Percentiles rank a stretch among this genome's conserved stretches.
Conservation (phyloP, 2,888 invertebrate species). For the Phyllotreta cruciferae region DNA sequence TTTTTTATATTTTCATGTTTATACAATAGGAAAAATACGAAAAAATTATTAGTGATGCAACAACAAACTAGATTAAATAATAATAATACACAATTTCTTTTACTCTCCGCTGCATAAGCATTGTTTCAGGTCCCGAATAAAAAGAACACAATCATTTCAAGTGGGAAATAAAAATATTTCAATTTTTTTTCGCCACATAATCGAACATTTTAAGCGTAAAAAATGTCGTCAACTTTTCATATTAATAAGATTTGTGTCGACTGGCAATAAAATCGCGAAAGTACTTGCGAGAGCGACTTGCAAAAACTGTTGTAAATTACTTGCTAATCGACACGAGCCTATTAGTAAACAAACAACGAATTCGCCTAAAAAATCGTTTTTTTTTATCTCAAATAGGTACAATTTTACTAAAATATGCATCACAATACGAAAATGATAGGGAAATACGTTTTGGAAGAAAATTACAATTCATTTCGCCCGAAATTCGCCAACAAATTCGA, state of each 20-base stretch:
- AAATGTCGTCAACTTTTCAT: slow-evolving; percentile 26
- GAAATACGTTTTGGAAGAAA: slow-evolving; percentile 18
- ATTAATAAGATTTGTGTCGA: no score
- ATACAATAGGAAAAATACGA: slow-evolving; percentile 40
- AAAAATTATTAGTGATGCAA: slow-evolving; percentile 33
- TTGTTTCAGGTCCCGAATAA: slow-evolving; percentile 28
- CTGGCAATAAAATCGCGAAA: no score
- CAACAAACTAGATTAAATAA: slow-evolving; percentile 16
- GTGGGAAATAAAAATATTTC: slow-evolving; percentile 8
- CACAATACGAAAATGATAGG: slow-evolving; percentile 17
- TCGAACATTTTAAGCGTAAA: slow-evolving; percentile 10
- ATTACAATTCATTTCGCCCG: slow-evolving; percentile 6
- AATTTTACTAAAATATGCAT: slow-evolving; percentile 18
- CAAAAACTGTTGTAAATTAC: background rate
- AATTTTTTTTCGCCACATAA: background rate
- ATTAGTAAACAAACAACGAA: slow-evolving; percentile 4
- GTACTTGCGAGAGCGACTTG: no score
- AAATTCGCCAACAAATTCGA: background rate
- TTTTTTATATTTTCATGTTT: no score
- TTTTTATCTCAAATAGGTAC: no score
- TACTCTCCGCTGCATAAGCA: background rate
- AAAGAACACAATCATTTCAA: slow-evolving; percentile 18
- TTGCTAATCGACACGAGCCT: background rate
- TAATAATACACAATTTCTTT: slow-evolving; percentile 11
- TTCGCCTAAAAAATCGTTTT: slow-evolving; percentile 17